Evolutionary conservation across 2,797 vertebrate genomes (phyloP).

Genomic region (Semaprochilodus insignis): DNA sequence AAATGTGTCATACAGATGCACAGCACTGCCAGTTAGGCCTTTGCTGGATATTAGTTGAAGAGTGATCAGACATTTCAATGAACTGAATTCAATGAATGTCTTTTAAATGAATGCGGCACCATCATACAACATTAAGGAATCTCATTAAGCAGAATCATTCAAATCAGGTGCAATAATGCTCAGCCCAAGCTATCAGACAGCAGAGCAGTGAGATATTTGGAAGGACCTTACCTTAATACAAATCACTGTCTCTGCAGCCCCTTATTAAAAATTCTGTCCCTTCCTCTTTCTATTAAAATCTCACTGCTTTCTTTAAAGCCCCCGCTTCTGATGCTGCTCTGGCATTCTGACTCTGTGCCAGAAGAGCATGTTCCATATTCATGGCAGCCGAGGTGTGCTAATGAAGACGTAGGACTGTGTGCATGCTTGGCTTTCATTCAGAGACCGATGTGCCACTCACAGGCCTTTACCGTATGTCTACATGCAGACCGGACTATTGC

Average conservation of each 20-base stretch:
- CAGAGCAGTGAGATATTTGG: not conserved
- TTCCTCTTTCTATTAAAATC: not conserved
- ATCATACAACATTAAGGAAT: constrained; percentile 7
- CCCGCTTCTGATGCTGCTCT: not conserved
- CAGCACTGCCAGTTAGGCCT: not conserved
- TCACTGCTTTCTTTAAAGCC: not conserved
- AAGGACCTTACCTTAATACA: not conserved
- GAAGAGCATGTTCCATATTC: constrained; percentile 1
- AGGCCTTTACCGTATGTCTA: constrained; percentile 27
- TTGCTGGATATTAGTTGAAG: not conserved
- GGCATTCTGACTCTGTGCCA: not conserved
- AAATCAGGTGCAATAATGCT: not conserved
- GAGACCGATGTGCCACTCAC: constrained; percentile 27
- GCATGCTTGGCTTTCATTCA: not conserved
- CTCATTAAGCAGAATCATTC: constrained; percentile 2
- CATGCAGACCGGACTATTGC: not conserved
- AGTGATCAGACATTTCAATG: not conserved
- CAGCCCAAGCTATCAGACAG: not conserved
- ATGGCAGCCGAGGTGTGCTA: constrained; percentile 16
- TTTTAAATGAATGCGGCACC: not conserved
- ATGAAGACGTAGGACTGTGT: constrained; percentile 28
- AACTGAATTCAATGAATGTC: too few relatives aligned
- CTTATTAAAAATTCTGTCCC: not conserved
- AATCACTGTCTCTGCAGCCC: not conserved
- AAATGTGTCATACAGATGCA: not conserved